phyloP scores from a whole-genome alignment of 2,888 invertebrate genomes.

The Stenurella melanura region DNA sequence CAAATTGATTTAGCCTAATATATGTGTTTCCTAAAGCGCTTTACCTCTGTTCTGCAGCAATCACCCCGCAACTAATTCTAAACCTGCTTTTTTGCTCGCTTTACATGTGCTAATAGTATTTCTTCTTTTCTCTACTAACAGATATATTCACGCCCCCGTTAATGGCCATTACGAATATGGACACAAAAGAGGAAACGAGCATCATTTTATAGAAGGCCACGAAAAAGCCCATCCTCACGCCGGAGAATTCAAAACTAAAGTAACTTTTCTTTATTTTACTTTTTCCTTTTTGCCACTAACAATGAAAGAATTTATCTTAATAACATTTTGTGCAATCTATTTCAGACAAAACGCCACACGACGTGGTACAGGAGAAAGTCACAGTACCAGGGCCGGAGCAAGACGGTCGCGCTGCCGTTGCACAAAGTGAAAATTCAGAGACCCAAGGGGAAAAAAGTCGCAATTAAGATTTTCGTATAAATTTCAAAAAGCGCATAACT shows the following conservation, averaged over 20 bases:
- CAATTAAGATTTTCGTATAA: background rate
- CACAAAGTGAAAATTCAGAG: background rate
- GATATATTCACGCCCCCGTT: constrained; percentile 82
- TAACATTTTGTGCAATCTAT: constrained; percentile 7
- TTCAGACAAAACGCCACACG: background rate
- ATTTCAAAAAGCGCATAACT: background rate
- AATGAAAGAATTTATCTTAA: background rate
- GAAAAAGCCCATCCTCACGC: constrained; percentile 81
- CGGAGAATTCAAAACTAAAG: constrained; percentile 85
- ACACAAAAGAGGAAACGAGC: constrained; percentile 82
- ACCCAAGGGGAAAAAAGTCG: background rate
- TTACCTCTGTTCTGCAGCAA: too few relatives aligned
- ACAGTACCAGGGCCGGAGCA: background rate
- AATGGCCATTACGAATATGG: constrained; percentile 84
- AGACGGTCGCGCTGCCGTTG: background rate
- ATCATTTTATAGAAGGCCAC: constrained; percentile 83
- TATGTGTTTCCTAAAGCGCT: too few relatives aligned
- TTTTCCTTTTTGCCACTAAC: constrained; percentile 5
- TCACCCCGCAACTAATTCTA: too few relatives aligned
- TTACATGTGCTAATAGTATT: constrained; percentile 32
- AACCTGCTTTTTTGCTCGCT: constrained; percentile 15
- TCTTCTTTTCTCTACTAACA: constrained; percentile 71
- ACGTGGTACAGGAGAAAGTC: background rate
- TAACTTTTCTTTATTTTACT: constrained; percentile 68
- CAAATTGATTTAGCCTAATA: too few relatives aligned